phyloP scores from a whole-genome alignment of 64 coral and sea anemone genomes.

The Montipora foliosa region DNA sequence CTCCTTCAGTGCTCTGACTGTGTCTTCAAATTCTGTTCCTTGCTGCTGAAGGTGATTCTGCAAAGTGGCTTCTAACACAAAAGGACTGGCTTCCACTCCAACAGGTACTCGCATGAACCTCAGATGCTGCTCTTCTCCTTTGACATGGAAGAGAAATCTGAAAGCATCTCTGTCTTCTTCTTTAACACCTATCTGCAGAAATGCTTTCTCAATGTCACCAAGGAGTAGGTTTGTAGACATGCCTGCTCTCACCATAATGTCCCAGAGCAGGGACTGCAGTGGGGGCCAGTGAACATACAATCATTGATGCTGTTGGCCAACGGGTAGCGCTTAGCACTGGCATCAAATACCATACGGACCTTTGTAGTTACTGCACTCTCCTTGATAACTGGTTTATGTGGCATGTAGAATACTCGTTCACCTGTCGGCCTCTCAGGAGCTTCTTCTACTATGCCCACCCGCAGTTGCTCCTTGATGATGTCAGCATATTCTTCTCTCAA shows the following conservation, averaged over 20 bases:
- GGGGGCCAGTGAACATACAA: constrained; percentile 40
- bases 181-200: neutral
- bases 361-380: constrained; percentile 5
- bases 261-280: neutral
- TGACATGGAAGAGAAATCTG: constrained; percentile 7
- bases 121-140: neutral
- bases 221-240: neutral
- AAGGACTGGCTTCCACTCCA: no score
- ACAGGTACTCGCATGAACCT: no score
- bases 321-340: neutral
- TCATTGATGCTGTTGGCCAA: constrained; percentile 23
- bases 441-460: neutral
- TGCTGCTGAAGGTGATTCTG: no score
- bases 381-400: constrained; percentile 52
- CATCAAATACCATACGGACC: constrained; percentile 36
- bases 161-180: constrained; percentile 1
- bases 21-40: no score
- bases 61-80: no score
- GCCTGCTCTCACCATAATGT: neutral
- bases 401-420: constrained; percentile 40
- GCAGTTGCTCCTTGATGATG: constrained; percentile 52
- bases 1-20: no score
- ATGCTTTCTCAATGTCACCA: no score
- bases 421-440: neutral
- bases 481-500: constrained; percentile 28